Conservation (phyloP, 2,797 vertebrate genomes). For the Ambastaia sidthimunki region DNA sequence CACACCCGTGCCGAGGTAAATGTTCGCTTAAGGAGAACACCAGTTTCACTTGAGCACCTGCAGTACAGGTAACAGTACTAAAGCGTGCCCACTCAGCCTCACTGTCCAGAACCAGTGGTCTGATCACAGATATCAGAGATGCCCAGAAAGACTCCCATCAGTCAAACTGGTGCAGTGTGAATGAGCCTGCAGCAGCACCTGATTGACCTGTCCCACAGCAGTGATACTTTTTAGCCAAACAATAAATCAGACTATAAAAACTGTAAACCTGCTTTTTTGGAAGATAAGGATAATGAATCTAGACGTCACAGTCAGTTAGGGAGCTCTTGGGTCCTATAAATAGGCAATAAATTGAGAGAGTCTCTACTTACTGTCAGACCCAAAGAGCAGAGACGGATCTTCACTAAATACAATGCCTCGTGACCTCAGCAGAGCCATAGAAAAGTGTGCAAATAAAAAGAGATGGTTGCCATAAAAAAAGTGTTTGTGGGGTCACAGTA, state of each 20-base stretch:
- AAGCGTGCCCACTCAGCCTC: constrained; percentile 21
- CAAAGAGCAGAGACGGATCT: constrained; percentile 7
- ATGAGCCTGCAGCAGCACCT: background rate
- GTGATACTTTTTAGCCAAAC: constrained; percentile 20
- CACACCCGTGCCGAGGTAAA: background rate
- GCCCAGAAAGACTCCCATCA: constrained; percentile 25
- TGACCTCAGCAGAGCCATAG: constrained; percentile 16
- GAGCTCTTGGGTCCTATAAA: constrained; percentile 36
- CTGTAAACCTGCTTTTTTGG: constrained; percentile 38
- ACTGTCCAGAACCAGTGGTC: constrained; percentile 1
- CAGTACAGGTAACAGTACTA: constrained; percentile 1
- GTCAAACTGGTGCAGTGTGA: constrained; percentile 22
- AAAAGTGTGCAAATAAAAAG: background rate
- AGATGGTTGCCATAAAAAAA: background rate
- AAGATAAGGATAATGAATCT: constrained; percentile 47
- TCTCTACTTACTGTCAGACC: constrained; percentile 12
- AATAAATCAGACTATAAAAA: constrained; percentile 41
- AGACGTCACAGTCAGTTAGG: constrained; percentile 32
- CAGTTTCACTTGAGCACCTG: constrained; percentile 1
- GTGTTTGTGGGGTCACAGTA: background rate
- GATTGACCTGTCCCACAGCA: constrained; percentile 31
- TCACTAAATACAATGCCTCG: background rate
- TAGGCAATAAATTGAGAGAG: constrained; percentile 25
- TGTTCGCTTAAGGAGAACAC: constrained; percentile 14
- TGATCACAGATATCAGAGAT: constrained; percentile 31